phyloP scores from a whole-genome alignment of 1,140 invertebrate species.

The Mycetomoellerius zeteki region DNA sequence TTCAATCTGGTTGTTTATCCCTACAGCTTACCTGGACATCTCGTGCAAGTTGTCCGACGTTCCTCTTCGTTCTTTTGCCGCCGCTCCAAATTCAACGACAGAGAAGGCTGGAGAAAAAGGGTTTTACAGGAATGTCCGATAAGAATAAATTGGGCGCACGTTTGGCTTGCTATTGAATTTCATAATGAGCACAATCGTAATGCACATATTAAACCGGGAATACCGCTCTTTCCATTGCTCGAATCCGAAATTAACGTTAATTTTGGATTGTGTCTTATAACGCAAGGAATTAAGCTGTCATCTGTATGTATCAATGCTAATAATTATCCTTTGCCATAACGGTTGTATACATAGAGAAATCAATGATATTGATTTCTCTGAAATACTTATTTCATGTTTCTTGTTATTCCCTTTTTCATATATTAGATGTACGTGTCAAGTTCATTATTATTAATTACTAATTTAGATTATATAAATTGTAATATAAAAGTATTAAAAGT shows the following conservation, averaged over 20 bases:
- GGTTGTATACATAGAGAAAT: neutral
- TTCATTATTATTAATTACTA: conserved; percentile 1
- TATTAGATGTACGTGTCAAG: neutral
- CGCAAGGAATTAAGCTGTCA: neutral
- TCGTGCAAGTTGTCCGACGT: conserved; percentile 28
- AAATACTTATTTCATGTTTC: neutral
- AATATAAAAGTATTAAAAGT: neutral
- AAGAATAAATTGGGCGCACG: conserved; percentile 49
- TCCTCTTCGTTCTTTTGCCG: conserved; percentile 38
- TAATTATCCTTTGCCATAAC: neutral
- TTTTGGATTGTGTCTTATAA: neutral
- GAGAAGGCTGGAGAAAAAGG: conserved; percentile 51
- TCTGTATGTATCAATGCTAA: neutral
- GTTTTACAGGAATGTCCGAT: conserved; percentile 48
- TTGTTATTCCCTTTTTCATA: neutral
- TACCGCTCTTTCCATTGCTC: neutral
- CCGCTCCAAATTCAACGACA: conserved; percentile 61
- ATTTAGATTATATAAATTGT: conserved; percentile 22
- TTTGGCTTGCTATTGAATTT: conserved; percentile 23
- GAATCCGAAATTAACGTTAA: neutral
- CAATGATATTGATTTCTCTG: neutral
- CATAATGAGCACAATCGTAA: conserved; percentile 37
- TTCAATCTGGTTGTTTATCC: conserved; percentile 63
- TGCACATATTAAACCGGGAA: neutral
- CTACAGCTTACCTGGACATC: conserved; percentile 60